A percentile compares a stretch with the other conserved stretches of the same genome.
Evolutionary conservation across 2,797 vertebrate genomes (phyloP).

Genomic region (Forpus xanthops): DNA sequence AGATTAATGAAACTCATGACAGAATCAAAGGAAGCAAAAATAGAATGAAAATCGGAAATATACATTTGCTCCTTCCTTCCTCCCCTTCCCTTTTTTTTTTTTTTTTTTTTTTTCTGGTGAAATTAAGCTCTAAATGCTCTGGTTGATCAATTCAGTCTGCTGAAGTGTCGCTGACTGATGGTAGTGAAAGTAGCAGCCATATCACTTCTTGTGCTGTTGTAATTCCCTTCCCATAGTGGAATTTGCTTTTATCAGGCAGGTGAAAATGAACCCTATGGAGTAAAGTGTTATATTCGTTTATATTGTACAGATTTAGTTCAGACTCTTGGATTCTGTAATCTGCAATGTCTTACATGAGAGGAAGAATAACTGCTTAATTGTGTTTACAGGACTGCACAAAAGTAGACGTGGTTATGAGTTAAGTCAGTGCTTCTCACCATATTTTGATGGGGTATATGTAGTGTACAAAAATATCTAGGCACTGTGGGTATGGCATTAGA

Average conservation of each 20-base stretch:
- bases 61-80: background rate
- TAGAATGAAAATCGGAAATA: background rate
- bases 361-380: background rate
- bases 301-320: background rate
- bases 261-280: background rate
- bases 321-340: background rate
- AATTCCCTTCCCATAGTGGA: background rate
- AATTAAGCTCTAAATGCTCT: background rate
- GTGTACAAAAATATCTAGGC: background rate
- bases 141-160: background rate
- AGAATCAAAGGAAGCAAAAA: background rate
- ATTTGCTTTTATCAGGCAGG: background rate
- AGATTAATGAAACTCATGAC: background rate
- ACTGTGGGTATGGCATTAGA: background rate
- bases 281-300: background rate
- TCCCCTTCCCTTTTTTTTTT: fast-evolving
- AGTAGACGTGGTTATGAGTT: background rate
- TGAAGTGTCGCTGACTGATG: background rate
- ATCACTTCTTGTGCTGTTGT: background rate
- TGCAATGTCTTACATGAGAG: background rate
- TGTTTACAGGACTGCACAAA: background rate
- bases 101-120: background rate
- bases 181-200: background rate
- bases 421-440: background rate
- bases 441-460: background rate